Conservation (phyloP, 2,113 vertebrate species). For the Hypanus sabinus region DNA sequence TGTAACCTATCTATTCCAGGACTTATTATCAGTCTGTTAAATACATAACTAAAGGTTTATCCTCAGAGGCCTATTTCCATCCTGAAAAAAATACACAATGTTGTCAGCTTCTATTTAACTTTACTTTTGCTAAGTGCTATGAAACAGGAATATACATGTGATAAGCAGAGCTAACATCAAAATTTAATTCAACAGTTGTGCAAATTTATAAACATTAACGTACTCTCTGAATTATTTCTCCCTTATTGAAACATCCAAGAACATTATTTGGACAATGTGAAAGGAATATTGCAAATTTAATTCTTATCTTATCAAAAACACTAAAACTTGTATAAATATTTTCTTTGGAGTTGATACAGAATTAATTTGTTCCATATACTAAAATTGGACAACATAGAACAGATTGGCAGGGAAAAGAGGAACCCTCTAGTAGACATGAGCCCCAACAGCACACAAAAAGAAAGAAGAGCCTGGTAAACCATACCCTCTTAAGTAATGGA, state of each 20-base stretch:
- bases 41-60: neutral
- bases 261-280: too few species aligned
- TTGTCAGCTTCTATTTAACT: neutral
- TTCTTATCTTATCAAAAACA: too few species aligned
- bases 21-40: neutral
- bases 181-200: too few species aligned
- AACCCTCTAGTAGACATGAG: neutral
- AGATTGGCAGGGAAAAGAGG: neutral
- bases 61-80: neutral
- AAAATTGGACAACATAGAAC: neutral
- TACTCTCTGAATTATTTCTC: too few species aligned
- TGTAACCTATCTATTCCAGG: neutral
- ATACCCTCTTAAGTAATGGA: neutral
- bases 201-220: too few species aligned
- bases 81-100: neutral
- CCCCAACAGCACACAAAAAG: neutral
- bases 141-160: neutral
- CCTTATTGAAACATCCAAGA: too few species aligned
- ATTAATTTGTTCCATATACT: neutral
- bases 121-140: neutral
- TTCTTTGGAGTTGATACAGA: neutral
- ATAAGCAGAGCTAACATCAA: too few species aligned
- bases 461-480: neutral
- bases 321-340: too few species aligned
- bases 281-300: too few species aligned